These are phyloP conservation scores for Drosophila nannoptera DNA, from an alignment of 1,140 invertebrate genomes.

Conservation along the genomic window DNA sequence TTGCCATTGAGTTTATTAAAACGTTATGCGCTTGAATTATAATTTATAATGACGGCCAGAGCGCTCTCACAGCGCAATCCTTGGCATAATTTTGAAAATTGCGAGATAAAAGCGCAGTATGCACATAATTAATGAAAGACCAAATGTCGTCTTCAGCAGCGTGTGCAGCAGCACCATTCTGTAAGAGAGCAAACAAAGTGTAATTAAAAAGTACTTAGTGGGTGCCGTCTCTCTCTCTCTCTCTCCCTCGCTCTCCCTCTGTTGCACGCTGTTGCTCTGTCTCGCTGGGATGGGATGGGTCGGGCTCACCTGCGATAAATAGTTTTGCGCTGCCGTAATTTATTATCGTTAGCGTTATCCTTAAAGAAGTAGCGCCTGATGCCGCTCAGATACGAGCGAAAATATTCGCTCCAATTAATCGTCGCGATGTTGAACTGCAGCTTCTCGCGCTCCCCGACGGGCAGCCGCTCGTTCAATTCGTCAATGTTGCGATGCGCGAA, in stretches of 20 bases:
- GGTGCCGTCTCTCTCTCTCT: slow-evolving; percentile 5
- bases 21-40: slow-evolving; percentile 55
- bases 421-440: slow-evolving; percentile 80
- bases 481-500: slow-evolving; percentile 78
- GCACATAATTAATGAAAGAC: slow-evolving; percentile 78
- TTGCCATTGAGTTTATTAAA: slow-evolving; percentile 56
- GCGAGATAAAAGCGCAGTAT: slow-evolving; percentile 73
- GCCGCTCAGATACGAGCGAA: slow-evolving; percentile 81
- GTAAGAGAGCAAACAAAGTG: slow-evolving; percentile 61
- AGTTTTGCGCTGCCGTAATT: slow-evolving; percentile 77
- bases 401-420: slow-evolving; percentile 83
- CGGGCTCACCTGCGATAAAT: slow-evolving; percentile 77
- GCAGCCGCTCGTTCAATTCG: slow-evolving; percentile 70
- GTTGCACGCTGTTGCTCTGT: not conserved
- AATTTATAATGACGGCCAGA: slow-evolving; percentile 54
- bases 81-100: slow-evolving; percentile 74
- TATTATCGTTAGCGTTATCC: slow-evolving; percentile 79
- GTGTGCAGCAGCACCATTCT: slow-evolving; percentile 72
- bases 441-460: slow-evolving; percentile 52
- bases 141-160: slow-evolving; percentile 75
- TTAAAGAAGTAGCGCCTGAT: slow-evolving; percentile 81
- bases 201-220: slow-evolving; percentile 79
- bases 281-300: no score
- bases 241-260: not conserved
- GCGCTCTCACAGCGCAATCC: slow-evolving; percentile 55